Evolutionary conservation across 2,888 invertebrate species (phyloP).

Genomic region (Romanomermis culicivorax): DNA sequence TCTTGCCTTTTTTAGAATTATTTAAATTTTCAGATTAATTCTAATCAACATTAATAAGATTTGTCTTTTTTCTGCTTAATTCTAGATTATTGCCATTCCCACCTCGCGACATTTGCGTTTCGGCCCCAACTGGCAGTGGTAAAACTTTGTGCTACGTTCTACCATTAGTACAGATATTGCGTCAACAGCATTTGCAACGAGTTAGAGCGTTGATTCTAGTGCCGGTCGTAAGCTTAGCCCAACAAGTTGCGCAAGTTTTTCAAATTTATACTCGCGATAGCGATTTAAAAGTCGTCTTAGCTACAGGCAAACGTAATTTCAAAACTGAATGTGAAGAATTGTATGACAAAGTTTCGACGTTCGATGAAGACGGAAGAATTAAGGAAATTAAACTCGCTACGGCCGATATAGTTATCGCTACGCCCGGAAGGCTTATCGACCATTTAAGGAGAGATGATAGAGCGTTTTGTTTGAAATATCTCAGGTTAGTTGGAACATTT

Average conservation of each 20-base stretch:
- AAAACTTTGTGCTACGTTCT: conserved; percentile 83
- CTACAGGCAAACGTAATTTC: conserved; percentile 41
- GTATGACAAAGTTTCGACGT: background rate
- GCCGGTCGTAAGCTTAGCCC: conserved; percentile 72
- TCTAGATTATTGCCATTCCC: conserved; percentile 34
- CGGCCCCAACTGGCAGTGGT: conserved; percentile 90
- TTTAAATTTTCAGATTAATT: no score
- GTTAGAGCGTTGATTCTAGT: conserved; percentile 67
- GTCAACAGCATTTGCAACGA: conserved; percentile 12
- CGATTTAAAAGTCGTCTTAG: conserved; percentile 45
- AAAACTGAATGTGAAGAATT: conserved; percentile 25
- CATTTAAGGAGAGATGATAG: conserved; percentile 36
- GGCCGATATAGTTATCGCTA: conserved; percentile 65
- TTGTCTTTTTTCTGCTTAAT: no score
- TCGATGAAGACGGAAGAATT: background rate
- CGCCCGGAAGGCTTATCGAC: conserved; percentile 75
- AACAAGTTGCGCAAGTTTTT: conserved; percentile 62
- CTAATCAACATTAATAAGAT: no score
- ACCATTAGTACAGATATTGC: conserved; percentile 54
- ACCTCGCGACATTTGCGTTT: conserved; percentile 76
- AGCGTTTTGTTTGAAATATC: background rate
- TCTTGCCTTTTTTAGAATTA: no score
- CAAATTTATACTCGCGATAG: conserved; percentile 32
- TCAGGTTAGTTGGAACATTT: background rate
- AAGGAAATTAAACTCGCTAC: background rate